Evolutionary conservation across 2,113 vertebrate genomes (phyloP).

Genomic region (cat (Felis catus)): F.catus_Fca126_mat1.0 CM031425.1:5471501-5472000

Average conservation of each 20-base stretch:
- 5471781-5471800: background rate
- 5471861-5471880: background rate
- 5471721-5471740: background rate
- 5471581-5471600: too few relatives aligned
- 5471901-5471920: background rate
- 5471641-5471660: background rate
- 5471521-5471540: too few relatives aligned
- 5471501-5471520: too few relatives aligned
- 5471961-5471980: constrained; percentile 6
- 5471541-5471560: too few relatives aligned
- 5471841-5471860: background rate
- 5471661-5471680: background rate
- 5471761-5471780: background rate
- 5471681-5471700: background rate
- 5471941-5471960: background rate
- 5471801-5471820: background rate
- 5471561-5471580: too few relatives aligned
- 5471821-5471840: background rate
- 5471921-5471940: background rate
- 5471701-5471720: background rate
- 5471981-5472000: background rate
- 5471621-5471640: background rate
- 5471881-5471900: background rate
- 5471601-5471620: too few relatives aligned
- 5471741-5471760: background rate